phyloP scores from a whole-genome alignment of 2,888 invertebrate genomes.

The Congeria kusceri region DNA sequence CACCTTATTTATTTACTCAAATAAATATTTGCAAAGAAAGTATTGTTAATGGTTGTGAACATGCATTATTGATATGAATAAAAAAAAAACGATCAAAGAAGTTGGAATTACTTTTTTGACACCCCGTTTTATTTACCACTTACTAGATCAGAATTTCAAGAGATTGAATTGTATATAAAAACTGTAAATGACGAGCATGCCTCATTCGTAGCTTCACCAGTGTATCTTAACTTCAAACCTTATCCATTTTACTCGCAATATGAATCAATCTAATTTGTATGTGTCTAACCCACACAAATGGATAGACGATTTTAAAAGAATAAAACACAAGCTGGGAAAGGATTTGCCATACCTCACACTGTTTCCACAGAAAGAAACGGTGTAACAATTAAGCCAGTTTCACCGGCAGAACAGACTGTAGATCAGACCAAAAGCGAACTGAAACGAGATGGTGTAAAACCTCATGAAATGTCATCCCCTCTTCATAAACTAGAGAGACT shows the following conservation, averaged over 20 bases:
- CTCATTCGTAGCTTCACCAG: constrained; percentile 50
- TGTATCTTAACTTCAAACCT: constrained; percentile 49
- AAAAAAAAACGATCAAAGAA: constrained; percentile 18
- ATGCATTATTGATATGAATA: constrained; percentile 37
- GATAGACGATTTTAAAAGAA: constrained; percentile 7
- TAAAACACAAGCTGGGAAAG: constrained; percentile 15
- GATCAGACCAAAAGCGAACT: too few species aligned
- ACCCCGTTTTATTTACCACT: constrained; percentile 47
- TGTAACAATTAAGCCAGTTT: constrained; percentile 36
- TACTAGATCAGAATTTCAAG: constrained; percentile 42
- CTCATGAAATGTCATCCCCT: constrained; percentile 4
- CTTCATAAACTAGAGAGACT: constrained; percentile 11
- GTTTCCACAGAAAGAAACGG: not conserved
- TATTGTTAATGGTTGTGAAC: constrained; percentile 31
- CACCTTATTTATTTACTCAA: constrained; percentile 39
- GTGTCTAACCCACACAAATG: constrained; percentile 26
- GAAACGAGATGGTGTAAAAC: constrained; percentile 45
- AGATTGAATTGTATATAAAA: constrained; percentile 50
- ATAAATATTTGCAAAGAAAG: constrained; percentile 47
- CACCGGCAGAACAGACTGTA: constrained; percentile 40
- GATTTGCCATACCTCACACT: constrained; percentile 11
- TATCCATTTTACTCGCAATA: constrained; percentile 47
- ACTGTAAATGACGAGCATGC: constrained; percentile 30
- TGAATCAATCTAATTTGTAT: constrained; percentile 27
- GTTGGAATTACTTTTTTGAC: constrained; percentile 44